phyloP scores from a whole-genome alignment of 2,113 vertebrate genomes.

The Hemiprocne comata region DNA sequence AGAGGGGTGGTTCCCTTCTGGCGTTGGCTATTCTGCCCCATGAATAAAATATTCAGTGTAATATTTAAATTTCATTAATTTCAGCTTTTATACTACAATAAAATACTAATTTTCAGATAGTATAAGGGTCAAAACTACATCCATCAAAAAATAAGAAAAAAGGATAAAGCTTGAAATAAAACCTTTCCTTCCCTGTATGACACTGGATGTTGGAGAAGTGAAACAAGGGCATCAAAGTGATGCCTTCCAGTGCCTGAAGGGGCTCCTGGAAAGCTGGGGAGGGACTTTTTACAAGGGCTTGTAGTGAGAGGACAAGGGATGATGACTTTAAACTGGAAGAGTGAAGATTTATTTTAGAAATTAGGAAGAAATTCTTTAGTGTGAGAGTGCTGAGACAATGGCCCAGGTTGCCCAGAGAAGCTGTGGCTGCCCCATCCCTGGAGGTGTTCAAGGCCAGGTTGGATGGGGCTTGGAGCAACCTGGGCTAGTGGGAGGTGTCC shows the following conservation, averaged over 20 bases:
- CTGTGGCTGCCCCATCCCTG: too few species aligned
- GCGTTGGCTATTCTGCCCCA: fast-evolving
- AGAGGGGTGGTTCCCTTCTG: neutral
- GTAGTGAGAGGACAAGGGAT: too few species aligned
- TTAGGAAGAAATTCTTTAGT: too few species aligned
- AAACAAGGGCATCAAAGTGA: neutral
- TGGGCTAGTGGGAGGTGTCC: too few species aligned
- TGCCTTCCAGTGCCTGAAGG: neutral
- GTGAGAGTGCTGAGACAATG: too few species aligned
- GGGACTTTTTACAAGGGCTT: too few species aligned
- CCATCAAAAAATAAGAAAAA: neutral
- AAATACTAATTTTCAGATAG: slow-evolving; percentile 29
- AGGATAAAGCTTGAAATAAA: neutral
- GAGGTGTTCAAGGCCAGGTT: too few species aligned
- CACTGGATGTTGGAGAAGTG: neutral
- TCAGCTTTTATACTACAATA: slow-evolving; percentile 16
- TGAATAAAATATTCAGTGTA: neutral
- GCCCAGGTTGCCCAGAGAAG: too few species aligned
- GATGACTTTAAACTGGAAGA: too few species aligned
- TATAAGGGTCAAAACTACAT: neutral
- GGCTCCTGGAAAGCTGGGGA: too few species aligned
- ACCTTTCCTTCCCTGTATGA: fast-evolving
- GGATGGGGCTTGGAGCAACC: too few species aligned
- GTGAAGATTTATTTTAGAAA: too few species aligned
- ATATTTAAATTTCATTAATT: slow-evolving; percentile 14